These are phyloP conservation scores for Myanophis thanlyinensis DNA, from an alignment of 2,113 vertebrate genomes.

Conservation along the genomic window DNA sequence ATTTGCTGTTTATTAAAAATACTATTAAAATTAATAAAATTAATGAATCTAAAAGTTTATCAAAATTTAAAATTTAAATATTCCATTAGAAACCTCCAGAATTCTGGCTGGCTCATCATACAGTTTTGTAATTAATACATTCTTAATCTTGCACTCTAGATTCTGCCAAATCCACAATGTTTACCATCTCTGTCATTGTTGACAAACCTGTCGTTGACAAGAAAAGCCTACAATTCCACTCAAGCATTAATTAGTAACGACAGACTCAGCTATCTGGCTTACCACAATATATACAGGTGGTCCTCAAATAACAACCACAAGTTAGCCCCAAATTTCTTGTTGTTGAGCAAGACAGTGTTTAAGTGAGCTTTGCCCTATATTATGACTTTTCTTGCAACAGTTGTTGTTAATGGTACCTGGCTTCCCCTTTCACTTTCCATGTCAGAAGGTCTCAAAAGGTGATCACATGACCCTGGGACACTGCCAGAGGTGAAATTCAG, in stretches of 20 bases:
- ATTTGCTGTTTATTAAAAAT: too few relatives aligned
- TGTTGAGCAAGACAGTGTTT: not conserved
- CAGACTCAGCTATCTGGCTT: not conserved
- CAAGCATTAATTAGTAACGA: not conserved
- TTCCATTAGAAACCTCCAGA: constrained; percentile 21
- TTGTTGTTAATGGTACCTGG: not conserved
- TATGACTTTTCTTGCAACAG: not conserved
- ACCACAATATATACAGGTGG: not conserved
- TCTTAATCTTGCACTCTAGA: constrained; percentile 16
- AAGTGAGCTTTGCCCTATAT: not conserved
- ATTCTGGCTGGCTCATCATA: constrained; percentile 5
- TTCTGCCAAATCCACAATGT: not conserved
- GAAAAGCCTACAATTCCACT: not conserved
- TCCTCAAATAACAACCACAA: not conserved
- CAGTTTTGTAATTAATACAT: constrained; percentile 11
- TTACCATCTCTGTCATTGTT: constrained; percentile 11
- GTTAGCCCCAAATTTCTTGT: not conserved
- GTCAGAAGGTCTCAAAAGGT: not conserved
- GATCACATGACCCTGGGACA: not conserved
- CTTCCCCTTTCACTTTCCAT: not conserved
- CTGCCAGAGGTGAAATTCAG: too few relatives aligned
- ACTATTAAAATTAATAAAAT: too few relatives aligned
- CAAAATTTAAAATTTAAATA: too few relatives aligned
- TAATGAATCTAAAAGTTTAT: too few relatives aligned
- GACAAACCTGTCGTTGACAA: not conserved